Evolutionary conservation across 2,888 invertebrate species (phyloP).

Genomic region (Furcula furcula): DNA sequence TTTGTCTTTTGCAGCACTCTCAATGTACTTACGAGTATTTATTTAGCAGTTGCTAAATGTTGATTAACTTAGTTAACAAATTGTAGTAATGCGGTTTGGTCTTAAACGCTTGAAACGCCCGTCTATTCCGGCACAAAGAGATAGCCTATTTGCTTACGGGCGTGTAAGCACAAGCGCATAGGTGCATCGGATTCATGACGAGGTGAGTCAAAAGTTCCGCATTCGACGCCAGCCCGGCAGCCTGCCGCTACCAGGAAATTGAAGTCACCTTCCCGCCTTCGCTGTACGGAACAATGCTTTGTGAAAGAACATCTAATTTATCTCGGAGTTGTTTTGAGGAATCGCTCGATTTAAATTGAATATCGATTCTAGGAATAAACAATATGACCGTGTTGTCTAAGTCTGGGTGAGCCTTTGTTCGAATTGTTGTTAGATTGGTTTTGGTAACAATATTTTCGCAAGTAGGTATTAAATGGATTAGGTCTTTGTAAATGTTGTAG

Average conservation of each 20-base stretch:
- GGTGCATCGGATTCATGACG: constrained; percentile 70
- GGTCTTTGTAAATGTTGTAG: too few species aligned
- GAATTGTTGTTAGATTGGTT: neutral
- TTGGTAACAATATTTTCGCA: neutral
- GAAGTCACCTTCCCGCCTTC: constrained; percentile 71
- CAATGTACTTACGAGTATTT: too few species aligned
- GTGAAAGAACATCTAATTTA: constrained; percentile 79
- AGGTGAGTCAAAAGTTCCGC: constrained; percentile 66
- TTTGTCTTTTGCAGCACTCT: too few species aligned
- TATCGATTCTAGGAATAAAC: constrained; percentile 57
- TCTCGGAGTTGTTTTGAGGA: constrained; percentile 67
- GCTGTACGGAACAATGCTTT: constrained; percentile 71
- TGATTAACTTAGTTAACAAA: too few species aligned
- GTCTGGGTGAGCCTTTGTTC: constrained; percentile 32
- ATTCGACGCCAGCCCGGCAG: constrained; percentile 57
- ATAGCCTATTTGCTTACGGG: constrained; percentile 67
- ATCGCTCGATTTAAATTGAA: constrained; percentile 69
- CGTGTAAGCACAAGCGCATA: constrained; percentile 58
- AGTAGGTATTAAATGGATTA: too few species aligned
- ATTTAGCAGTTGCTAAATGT: too few species aligned
- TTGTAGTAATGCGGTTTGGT: too few species aligned
- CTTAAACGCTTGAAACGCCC: constrained; percentile 25
- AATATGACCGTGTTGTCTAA: constrained; percentile 36
- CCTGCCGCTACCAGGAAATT: constrained; percentile 71
- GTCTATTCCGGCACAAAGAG: constrained; percentile 33